Evolutionary conservation across 1,140 invertebrate genomes (phyloP).

Genomic region (Drosophila neocordata): DNA sequence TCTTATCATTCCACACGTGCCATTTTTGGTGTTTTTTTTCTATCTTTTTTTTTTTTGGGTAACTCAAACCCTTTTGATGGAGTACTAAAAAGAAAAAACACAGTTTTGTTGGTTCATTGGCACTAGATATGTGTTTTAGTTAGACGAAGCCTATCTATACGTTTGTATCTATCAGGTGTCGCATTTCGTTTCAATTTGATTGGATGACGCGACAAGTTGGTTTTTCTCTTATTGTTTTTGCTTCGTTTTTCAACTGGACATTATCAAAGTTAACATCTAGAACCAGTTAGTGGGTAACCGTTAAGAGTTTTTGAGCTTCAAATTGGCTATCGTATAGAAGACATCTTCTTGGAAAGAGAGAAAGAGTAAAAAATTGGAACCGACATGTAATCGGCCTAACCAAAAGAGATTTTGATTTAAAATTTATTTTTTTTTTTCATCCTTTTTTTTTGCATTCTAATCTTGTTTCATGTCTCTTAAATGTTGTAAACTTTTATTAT

Average conservation of each 20-base stretch:
- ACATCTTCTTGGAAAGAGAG: constrained; percentile 6
- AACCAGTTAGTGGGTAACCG: constrained; percentile 30
- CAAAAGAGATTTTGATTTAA: neutral
- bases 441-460: neutral
- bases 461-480: neutral
- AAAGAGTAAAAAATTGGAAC: neutral
- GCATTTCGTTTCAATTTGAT: constrained; percentile 50
- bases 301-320: constrained; percentile 36
- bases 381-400: constrained; percentile 15
- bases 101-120: constrained; percentile 41
- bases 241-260: neutral
- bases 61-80: constrained; percentile 33
- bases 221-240: neutral
- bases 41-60: neutral
- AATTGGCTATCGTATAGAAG: constrained; percentile 39
- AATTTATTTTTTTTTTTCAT: neutral
- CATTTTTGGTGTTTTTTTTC: neutral
- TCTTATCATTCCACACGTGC: constrained; percentile 57
- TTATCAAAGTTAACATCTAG: constrained; percentile 39
- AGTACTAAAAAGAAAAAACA: constrained; percentile 4
- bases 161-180: neutral
- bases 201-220: constrained; percentile 47
- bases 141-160: neutral
- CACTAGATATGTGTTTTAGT: constrained; percentile 44
- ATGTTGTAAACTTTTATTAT: too few species aligned